A percentile compares a stretch with the other conserved stretches of the same genome.
These are phyloP conservation scores for Drosophila malerkotliana DNA, from an alignment of 1,140 invertebrate species.

Conservation along the genomic window DNA sequence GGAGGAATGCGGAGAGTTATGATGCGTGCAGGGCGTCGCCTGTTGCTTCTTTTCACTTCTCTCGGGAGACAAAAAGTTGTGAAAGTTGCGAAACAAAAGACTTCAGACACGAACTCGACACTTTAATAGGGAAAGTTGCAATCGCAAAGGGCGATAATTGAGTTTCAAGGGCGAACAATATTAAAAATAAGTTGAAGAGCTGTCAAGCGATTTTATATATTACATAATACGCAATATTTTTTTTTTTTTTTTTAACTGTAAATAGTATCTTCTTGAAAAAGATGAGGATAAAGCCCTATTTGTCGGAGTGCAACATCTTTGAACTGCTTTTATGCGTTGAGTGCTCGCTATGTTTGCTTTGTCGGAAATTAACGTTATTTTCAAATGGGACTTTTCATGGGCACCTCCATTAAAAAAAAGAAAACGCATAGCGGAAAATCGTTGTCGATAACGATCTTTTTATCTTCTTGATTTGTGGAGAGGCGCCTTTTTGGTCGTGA, in stretches of 20 bases:
- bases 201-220: neutral
- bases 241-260: neutral
- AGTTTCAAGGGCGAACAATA: slow-evolving; percentile 26
- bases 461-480: no score
- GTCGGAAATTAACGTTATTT: neutral
- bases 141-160: neutral
- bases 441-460: no score
- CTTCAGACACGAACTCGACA: slow-evolving; percentile 35
- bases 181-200: slow-evolving; percentile 4
- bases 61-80: slow-evolving; percentile 7
- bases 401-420: slow-evolving; percentile 23
- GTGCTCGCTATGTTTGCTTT: slow-evolving; percentile 9
- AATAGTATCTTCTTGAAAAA: neutral
- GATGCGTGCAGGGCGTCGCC: slow-evolving; percentile 49
- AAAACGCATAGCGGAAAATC: no score
- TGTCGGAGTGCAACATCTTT: slow-evolving; percentile 39
- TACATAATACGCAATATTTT: no score
- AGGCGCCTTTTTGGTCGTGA: neutral
- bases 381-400: slow-evolving; percentile 35
- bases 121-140: slow-evolving; percentile 9
- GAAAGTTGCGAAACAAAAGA: slow-evolving; percentile 52
- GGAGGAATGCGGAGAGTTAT: slow-evolving; percentile 3
- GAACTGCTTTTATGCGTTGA: slow-evolving; percentile 31
- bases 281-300: slow-evolving; percentile 21
- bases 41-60: slow-evolving; percentile 11